Evolutionary conservation across 1,140 invertebrate species (phyloP).

Genomic region (Melipona quadrifasciata): DNA sequence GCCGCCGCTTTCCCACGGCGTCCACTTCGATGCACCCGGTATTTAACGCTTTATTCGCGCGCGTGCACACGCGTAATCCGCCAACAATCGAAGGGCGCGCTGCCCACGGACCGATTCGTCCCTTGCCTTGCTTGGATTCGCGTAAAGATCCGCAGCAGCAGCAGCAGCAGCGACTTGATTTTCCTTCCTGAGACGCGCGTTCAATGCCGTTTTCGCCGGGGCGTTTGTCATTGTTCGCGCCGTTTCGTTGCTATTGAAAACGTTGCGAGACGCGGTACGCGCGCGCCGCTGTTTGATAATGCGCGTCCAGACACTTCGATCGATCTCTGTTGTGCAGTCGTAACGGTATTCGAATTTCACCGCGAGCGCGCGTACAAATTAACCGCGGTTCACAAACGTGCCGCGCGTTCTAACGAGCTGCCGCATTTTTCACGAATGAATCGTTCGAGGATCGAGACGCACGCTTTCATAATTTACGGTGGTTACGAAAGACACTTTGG

Average conservation of each 20-base stretch:
- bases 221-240: not conserved
- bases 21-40: constrained; percentile 14
- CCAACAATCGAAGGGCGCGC: constrained; percentile 11
- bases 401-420: not conserved
- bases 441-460: not conserved
- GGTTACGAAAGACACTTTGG: not conserved
- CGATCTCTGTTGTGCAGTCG: not conserved
- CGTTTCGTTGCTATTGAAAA: not conserved
- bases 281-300: not conserved
- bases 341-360: not conserved
- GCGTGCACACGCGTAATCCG: constrained; percentile 7
- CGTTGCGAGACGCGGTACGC: too few species aligned
- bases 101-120: not conserved
- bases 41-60: constrained; percentile 33
- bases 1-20: constrained; percentile 58
- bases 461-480: not conserved
- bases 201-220: not conserved
- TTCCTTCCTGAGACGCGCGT: not conserved
- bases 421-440: not conserved
- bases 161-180: too few species aligned
- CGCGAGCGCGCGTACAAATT: not conserved
- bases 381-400: not conserved
- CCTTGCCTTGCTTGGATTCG: too few species aligned
- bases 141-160: not conserved
- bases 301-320: not conserved